Conservation (phyloP, 2,888 invertebrate species). For the Apodemia hepburni region DNA sequence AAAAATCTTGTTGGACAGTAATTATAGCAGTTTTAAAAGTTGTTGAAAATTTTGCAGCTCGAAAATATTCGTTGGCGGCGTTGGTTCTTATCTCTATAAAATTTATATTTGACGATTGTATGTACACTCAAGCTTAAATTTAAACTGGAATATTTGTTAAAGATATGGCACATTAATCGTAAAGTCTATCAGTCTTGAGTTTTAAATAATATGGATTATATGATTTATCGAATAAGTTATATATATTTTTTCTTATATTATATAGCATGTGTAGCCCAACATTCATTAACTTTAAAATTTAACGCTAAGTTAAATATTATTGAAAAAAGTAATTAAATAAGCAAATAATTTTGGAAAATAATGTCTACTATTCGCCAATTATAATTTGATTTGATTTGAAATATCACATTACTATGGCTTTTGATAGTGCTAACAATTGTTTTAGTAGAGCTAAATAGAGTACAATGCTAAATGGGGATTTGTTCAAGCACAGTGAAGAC, state of each 20-base stretch:
- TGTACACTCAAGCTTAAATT: slow-evolving; percentile 23
- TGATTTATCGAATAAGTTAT: background rate
- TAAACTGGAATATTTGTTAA: slow-evolving; percentile 32
- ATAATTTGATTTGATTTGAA: too few relatives aligned
- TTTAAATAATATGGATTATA: slow-evolving; percentile 31
- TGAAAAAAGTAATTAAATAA: too few relatives aligned
- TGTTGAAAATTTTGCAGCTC: background rate
- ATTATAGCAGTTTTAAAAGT: background rate
- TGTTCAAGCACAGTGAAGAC: too few relatives aligned
- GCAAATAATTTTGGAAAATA: too few relatives aligned
- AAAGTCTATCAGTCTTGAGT: slow-evolving; percentile 71
- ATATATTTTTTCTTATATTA: background rate
- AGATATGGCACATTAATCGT: slow-evolving; percentile 72
- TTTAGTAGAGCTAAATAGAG: too few relatives aligned
- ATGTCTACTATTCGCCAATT: too few relatives aligned
- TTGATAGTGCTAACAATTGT: too few relatives aligned
- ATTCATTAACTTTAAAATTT: background rate
- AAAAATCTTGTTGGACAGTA: background rate
- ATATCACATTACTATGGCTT: too few relatives aligned
- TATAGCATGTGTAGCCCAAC: background rate
- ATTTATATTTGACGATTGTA: slow-evolving; percentile 23
- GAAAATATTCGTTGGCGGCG: background rate
- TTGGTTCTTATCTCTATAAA: slow-evolving; percentile 4
- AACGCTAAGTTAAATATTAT: too few relatives aligned
- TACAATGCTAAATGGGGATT: too few relatives aligned